Evolutionary conservation across 1,140 invertebrate genomes (phyloP).

Genomic region (Zaprionus vittiger): DNA sequence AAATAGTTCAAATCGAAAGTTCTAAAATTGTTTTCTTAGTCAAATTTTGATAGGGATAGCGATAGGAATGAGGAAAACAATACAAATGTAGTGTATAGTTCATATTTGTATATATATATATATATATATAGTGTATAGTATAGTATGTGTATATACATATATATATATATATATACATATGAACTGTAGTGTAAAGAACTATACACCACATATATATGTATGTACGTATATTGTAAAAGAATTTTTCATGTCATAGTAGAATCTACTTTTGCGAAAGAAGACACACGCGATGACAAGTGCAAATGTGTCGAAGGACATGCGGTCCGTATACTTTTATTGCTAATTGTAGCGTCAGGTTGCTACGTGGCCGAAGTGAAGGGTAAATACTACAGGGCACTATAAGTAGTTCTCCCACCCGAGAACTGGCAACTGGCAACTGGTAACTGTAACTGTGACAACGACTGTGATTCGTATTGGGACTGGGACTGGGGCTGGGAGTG

Average conservation of each 20-base stretch:
- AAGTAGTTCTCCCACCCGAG: too few relatives aligned
- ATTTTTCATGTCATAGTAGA: not conserved
- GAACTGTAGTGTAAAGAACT: too few relatives aligned
- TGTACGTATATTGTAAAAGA: not conserved
- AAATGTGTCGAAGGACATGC: slow-evolving; percentile 23
- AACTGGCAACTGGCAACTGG: slow-evolving; percentile 4
- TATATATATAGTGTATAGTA: too few relatives aligned
- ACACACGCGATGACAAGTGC: not conserved
- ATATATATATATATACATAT: too few relatives aligned
- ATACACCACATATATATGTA: not conserved
- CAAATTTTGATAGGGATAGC: too few relatives aligned
- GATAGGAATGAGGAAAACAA: too few relatives aligned
- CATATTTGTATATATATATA: too few relatives aligned
- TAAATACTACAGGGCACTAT: slow-evolving; percentile 18
- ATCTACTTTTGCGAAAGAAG: not conserved
- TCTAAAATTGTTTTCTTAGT: not conserved
- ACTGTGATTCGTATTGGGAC: not conserved
- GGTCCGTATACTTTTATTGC: slow-evolving; percentile 54
- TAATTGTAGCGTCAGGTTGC: slow-evolving; percentile 73
- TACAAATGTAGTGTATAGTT: too few relatives aligned
- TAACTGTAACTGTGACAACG: not conserved
- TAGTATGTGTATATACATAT: too few relatives aligned
- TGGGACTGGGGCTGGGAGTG: not conserved
- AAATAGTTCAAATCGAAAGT: not conserved
- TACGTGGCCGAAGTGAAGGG: slow-evolving; percentile 42